phyloP scores from a whole-genome alignment of 2,113 vertebrate species.

The Suricata suricatta region DNA sequence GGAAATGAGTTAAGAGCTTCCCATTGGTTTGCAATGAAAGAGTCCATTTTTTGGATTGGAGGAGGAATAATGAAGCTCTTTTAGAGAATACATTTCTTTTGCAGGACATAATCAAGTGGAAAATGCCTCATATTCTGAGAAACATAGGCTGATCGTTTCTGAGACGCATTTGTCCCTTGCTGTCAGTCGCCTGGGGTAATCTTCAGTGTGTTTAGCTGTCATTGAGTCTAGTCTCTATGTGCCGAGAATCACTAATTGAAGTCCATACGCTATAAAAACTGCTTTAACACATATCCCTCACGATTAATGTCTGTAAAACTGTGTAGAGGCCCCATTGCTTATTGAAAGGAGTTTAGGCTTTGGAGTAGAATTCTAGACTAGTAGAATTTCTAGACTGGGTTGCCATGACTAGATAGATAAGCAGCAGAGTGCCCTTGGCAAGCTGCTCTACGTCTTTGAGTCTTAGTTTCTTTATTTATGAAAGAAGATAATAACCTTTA shows the following conservation, averaged over 20 bases:
- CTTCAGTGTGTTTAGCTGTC: not conserved
- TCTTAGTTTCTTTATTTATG: conserved; percentile 3
- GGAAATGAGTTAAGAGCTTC: not conserved
- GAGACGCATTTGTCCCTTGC: not conserved
- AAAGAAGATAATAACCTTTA: not conserved
- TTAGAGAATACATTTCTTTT: conserved; percentile 37
- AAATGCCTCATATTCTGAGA: conserved; percentile 14
- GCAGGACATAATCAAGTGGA: not conserved
- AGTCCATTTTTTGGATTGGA: not conserved
- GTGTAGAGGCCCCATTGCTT: not conserved
- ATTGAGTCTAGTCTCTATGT: not conserved
- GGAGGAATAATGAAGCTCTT: not conserved
- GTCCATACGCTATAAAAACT: not conserved
- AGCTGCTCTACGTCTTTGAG: not conserved
- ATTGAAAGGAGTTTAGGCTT: not conserved
- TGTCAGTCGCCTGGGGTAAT: not conserved
- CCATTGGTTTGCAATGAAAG: conserved; percentile 36
- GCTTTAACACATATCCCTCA: not conserved
- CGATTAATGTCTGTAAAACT: not conserved
- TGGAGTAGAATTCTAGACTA: not conserved
- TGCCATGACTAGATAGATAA: not conserved
- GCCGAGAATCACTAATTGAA: conserved; percentile 34
- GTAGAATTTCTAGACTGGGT: not conserved
- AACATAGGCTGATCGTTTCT: not conserved
- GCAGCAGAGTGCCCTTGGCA: not conserved